A percentile compares a stretch with the other conserved stretches of the same genome.
Conservation (phyloP, 2,888 invertebrate species). For the Cosmia pyralina region DNA sequence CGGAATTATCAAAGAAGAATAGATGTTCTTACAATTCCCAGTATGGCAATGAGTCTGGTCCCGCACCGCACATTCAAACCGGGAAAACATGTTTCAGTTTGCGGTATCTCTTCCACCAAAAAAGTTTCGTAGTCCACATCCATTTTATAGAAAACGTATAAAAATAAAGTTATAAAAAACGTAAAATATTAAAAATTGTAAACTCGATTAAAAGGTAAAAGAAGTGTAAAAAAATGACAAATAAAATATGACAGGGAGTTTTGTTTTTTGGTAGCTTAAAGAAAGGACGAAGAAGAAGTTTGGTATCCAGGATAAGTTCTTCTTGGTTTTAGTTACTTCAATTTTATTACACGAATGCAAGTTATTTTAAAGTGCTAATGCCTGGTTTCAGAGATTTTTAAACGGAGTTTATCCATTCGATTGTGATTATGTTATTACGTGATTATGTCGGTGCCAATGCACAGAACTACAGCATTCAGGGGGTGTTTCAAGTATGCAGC, state of each 20-base stretch:
- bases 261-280: constrained; percentile 8
- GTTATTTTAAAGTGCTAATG: background rate
- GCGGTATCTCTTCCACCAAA: constrained; percentile 39
- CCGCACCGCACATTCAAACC: constrained; percentile 60
- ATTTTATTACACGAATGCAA: background rate
- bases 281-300: constrained; percentile 1
- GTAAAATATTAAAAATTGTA: constrained; percentile 26
- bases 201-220: constrained; percentile 29
- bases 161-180: constrained; percentile 23
- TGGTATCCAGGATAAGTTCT: background rate
- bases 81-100: constrained; percentile 31
- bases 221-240: constrained; percentile 42
- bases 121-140: constrained; percentile 49
- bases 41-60: constrained; percentile 56
- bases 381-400: no score
- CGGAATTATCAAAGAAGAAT: constrained; percentile 53
- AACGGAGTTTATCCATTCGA: no score
- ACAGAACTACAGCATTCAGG: no score
- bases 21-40: constrained; percentile 64
- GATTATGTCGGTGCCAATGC: no score
- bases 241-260: constrained; percentile 14
- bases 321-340: background rate
- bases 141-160: constrained; percentile 53
- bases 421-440: no score
- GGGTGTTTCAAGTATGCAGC: no score